These are phyloP conservation scores for Herminia tarsipennalis DNA, from an alignment of 2,888 invertebrate species.

Conservation along the genomic window DNA sequence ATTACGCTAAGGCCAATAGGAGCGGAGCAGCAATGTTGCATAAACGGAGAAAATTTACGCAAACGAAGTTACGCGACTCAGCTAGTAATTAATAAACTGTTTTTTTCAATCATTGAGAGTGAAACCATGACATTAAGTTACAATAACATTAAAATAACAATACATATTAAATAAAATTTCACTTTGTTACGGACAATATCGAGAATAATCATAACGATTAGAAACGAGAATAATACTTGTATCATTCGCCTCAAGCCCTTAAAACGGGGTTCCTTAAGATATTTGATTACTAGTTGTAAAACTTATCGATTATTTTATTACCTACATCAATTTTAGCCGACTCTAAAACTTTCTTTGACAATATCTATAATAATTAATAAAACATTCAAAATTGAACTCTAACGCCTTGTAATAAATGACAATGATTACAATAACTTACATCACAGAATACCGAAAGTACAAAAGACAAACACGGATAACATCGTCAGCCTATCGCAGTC, in stretches of 20 bases:
- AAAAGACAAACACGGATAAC: too few relatives aligned
- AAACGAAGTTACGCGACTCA: too few relatives aligned
- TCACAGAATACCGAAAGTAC: too few relatives aligned
- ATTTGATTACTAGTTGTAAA: constrained; percentile 46
- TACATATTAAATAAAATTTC: constrained; percentile 11
- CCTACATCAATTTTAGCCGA: constrained; percentile 22
- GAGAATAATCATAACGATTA: constrained; percentile 43
- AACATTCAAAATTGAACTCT: not conserved
- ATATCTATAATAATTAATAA: not conserved
- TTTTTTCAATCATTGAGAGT: too few relatives aligned
- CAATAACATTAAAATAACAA: too few relatives aligned
- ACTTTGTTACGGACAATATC: constrained; percentile 29
- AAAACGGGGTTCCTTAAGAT: constrained; percentile 39
- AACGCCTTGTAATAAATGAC: not conserved
- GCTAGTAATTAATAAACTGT: too few relatives aligned
- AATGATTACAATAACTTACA: too few relatives aligned
- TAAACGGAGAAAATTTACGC: too few relatives aligned
- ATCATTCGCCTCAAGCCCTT: constrained; percentile 41
- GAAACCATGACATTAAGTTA: too few relatives aligned
- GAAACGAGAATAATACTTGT: constrained; percentile 33
- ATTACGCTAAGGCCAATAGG: too few relatives aligned
- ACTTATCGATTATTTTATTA: constrained; percentile 45
- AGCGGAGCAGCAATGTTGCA: too few relatives aligned
- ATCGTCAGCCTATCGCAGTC: too few relatives aligned
- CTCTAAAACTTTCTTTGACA: constrained; percentile 23